Percentiles rank a stretch among this genome's conserved stretches.
phyloP scores from a whole-genome alignment of 2,888 invertebrate genomes.

The Macroteleia sp. region DNA sequence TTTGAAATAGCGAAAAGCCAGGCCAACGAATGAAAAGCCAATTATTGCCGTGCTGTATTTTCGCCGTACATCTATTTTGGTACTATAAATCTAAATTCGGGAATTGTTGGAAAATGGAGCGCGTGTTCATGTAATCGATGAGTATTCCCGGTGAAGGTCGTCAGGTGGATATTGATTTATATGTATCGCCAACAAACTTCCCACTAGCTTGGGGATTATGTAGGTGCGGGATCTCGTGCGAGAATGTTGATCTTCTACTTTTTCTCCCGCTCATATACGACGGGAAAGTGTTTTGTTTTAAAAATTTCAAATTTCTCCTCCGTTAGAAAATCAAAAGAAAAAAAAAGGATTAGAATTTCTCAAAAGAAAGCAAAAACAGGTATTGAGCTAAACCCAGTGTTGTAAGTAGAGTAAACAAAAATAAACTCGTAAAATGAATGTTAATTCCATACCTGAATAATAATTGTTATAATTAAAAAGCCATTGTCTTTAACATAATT shows the following conservation, averaged over 20 bases:
- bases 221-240: constrained; percentile 44
- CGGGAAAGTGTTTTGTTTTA: constrained; percentile 34
- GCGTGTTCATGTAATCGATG: constrained; percentile 60
- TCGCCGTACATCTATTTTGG: constrained; percentile 28
- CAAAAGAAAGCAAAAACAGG: too few species aligned
- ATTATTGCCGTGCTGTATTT: constrained; percentile 34
- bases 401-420: constrained; percentile 12
- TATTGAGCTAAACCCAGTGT: too few species aligned
- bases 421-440: constrained; percentile 18
- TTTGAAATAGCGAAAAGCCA: constrained; percentile 34
- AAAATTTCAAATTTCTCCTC: too few species aligned
- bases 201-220: constrained; percentile 35
- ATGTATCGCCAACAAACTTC: constrained; percentile 52
- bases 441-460: not conserved
- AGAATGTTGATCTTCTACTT: constrained; percentile 57
- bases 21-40: constrained; percentile 50
- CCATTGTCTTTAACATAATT: constrained; percentile 20
- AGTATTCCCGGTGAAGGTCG: constrained; percentile 58
- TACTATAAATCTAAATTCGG: constrained; percentile 55
- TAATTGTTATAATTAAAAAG: constrained; percentile 26
- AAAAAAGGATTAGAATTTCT: too few species aligned
- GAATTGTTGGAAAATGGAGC: constrained; percentile 60
- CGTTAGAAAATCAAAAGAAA: too few species aligned
- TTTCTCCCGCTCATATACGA: constrained; percentile 28
- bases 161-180: constrained; percentile 64